These are phyloP conservation scores for Netelia inedita DNA, from an alignment of 2,888 invertebrate genomes.

Conservation along the genomic window DNA sequence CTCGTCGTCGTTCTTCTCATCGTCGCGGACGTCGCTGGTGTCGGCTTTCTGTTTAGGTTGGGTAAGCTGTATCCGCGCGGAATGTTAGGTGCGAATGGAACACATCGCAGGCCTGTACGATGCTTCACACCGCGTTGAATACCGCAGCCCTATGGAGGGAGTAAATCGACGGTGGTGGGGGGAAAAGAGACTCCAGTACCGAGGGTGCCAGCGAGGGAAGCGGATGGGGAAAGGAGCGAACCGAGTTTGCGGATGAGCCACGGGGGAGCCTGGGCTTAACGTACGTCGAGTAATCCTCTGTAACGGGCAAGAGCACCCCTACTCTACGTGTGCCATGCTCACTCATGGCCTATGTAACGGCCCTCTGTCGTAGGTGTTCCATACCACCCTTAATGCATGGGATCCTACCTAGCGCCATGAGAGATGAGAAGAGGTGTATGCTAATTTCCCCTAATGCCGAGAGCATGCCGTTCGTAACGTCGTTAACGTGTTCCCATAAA, in stretches of 20 bases:
- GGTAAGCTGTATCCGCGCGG: background rate
- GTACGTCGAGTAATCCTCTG: constrained; percentile 71
- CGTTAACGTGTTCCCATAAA: constrained; percentile 61
- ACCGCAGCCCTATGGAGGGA: constrained; percentile 20
- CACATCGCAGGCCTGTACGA: background rate
- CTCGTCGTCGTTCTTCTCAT: constrained; percentile 52
- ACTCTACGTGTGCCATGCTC: constrained; percentile 34
- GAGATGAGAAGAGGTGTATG: constrained; percentile 67
- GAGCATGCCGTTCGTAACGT: constrained; percentile 71
- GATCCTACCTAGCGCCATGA: constrained; percentile 47
- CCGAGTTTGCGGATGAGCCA: constrained; percentile 59
- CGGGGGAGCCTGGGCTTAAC: constrained; percentile 69
- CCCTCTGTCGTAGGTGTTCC: constrained; percentile 31
- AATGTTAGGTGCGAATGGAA: constrained; percentile 6
- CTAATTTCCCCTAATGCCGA: constrained; percentile 72
- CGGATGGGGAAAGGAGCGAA: constrained; percentile 43
- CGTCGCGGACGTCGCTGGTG: constrained; percentile 41
- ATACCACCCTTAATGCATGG: constrained; percentile 18
- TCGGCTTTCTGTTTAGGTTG: background rate
- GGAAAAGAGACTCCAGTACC: constrained; percentile 26
- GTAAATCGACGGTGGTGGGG: constrained; percentile 35
- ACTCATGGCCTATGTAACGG: constrained; percentile 49
- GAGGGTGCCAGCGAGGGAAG: constrained; percentile 44
- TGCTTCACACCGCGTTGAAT: background rate
- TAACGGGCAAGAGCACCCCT: constrained; percentile 63